A percentile compares a stretch with the other conserved stretches of the same genome.
phyloP scores from a whole-genome alignment of 2,888 invertebrate genomes.

The Eristalis arbustorum region DNA sequence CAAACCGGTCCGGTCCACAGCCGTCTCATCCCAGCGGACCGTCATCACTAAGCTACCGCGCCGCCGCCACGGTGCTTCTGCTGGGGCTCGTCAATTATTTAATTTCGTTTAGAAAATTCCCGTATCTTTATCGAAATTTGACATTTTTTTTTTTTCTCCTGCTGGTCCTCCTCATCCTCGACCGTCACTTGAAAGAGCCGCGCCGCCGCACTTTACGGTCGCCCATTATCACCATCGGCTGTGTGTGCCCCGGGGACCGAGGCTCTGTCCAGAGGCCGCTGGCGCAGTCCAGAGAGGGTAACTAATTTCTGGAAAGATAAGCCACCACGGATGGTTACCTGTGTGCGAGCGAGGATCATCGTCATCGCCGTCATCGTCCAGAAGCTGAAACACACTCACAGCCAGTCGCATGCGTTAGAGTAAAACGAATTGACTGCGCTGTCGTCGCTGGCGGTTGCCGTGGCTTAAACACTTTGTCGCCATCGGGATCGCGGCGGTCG shows the following conservation, averaged over 20 bases:
- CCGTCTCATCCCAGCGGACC: no score
- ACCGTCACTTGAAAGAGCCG: conserved; percentile 47
- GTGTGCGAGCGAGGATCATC: conserved; percentile 7
- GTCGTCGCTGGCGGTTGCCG: conserved; percentile 57
- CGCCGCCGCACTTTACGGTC: conserved; percentile 66
- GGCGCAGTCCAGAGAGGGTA: conserved; percentile 60
- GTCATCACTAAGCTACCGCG: neutral
- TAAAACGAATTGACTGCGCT: conserved; percentile 62
- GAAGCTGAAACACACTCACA: conserved; percentile 48
- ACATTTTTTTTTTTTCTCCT: conserved; percentile 49
- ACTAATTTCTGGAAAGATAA: conserved; percentile 68
- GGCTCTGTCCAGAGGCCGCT: neutral
- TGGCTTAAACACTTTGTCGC: conserved; percentile 46
- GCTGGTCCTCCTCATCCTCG: no score
- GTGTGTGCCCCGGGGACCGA: conserved; percentile 14
- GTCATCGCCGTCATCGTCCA: conserved; percentile 62
- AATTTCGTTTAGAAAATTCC: conserved; percentile 67
- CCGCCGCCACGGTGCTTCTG: neutral
- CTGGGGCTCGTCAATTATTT: conserved; percentile 61
- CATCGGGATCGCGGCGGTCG: conserved; percentile 29
- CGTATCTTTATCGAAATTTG: conserved; percentile 69
- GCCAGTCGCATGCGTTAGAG: conserved; percentile 27
- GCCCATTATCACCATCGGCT: conserved; percentile 63
- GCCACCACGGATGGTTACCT: conserved; percentile 47
- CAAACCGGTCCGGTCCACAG: conserved; percentile 44